These are phyloP conservation scores for Clunio marinus DNA, from an alignment of 2,888 invertebrate species.

Conservation along the genomic window DNA sequence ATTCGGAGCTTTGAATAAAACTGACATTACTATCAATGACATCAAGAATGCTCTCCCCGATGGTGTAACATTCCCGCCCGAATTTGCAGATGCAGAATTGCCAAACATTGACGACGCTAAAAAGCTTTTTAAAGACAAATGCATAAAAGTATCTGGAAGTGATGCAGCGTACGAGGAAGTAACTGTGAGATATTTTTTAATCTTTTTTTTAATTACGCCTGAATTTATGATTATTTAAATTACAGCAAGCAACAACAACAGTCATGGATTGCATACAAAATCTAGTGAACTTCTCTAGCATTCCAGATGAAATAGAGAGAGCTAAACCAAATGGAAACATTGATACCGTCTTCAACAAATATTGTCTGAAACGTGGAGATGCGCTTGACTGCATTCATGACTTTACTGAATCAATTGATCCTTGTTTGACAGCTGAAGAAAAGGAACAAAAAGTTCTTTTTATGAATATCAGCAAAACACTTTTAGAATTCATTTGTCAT, in stretches of 20 bases:
- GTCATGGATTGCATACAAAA: constrained; percentile 57
- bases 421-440: constrained; percentile 63
- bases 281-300: constrained; percentile 57
- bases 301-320: constrained; percentile 63
- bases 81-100: not conserved
- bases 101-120: constrained; percentile 52
- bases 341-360: constrained; percentile 68
- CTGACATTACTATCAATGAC: constrained; percentile 3
- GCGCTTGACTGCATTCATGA: constrained; percentile 56
- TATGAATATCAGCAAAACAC: constrained; percentile 63
- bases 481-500: constrained; percentile 69
- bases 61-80: constrained; percentile 1
- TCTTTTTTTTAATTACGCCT: constrained; percentile 28
- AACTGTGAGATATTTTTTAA: too few relatives aligned
- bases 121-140: constrained; percentile 60
- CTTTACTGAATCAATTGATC: constrained; percentile 56
- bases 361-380: constrained; percentile 59
- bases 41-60: constrained; percentile 20
- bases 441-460: constrained; percentile 58
- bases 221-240: constrained; percentile 40
- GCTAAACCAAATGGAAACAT: constrained; percentile 67
- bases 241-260: constrained; percentile 51
- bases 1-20: not conserved
- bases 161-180: constrained; percentile 56
- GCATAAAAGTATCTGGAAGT: constrained; percentile 60